phyloP scores from a whole-genome alignment of 2,888 invertebrate genomes.

The Dusona sp. region DNA sequence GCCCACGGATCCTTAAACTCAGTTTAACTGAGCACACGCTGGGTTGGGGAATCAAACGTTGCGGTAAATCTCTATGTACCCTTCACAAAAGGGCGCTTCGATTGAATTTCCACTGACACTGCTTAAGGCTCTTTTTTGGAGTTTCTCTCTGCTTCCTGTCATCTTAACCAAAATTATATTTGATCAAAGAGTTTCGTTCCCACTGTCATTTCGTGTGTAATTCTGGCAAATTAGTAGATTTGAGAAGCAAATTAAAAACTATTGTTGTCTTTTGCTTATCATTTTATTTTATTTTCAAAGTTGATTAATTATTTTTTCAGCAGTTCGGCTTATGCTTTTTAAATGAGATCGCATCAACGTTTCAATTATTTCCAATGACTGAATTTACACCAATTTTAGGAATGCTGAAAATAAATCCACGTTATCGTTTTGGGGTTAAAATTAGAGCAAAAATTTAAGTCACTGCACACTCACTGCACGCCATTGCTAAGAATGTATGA shows the following conservation, averaged over 20 bases:
- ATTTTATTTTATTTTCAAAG: neutral
- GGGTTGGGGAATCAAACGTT: conserved; percentile 39
- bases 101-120: conserved; percentile 43
- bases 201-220: neutral
- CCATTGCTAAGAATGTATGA: neutral
- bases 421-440: neutral
- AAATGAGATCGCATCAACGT: neutral
- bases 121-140: neutral
- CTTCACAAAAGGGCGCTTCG: conserved; percentile 25
- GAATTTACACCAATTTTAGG: neutral
- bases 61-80: conserved; percentile 38
- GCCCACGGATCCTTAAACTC: conserved; percentile 50
- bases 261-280: neutral
- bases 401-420: neutral
- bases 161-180: conserved; percentile 11
- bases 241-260: neutral
- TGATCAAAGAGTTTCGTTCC: neutral
- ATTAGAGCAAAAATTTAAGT: neutral
- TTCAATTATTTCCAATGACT: neutral
- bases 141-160: neutral
- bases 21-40: conserved; percentile 39
- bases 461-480: neutral
- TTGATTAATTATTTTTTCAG: neutral
- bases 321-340: neutral
- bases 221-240: neutral